A percentile compares a stretch with the other conserved stretches of the same genome.
These are phyloP conservation scores for Fregata magnificens DNA, from an alignment of 2,113 vertebrate genomes.

Conservation along the genomic window DNA sequence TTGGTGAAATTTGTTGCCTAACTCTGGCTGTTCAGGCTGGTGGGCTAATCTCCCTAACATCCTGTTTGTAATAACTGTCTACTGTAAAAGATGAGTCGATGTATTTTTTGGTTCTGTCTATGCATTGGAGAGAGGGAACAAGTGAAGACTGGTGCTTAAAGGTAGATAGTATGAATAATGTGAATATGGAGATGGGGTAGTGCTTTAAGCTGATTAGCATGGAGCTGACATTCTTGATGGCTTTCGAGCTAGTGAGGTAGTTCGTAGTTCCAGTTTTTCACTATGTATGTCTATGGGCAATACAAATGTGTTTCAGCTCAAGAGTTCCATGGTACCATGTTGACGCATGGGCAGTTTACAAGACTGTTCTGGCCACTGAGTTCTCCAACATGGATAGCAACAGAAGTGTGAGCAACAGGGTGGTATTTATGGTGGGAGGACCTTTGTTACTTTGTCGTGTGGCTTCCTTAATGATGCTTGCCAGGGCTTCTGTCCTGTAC, in stretches of 20 bases:
- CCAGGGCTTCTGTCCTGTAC: neutral
- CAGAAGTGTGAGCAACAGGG: neutral
- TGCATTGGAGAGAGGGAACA: neutral
- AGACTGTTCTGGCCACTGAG: neutral
- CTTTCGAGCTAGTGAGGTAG: neutral
- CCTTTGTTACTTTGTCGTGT: neutral
- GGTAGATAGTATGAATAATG: neutral
- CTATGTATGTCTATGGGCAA: neutral
- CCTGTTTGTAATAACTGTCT: neutral
- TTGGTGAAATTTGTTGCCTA: neutral
- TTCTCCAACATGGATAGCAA: neutral
- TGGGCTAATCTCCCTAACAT: neutral
- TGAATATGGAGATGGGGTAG: neutral
- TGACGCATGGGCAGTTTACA: neutral
- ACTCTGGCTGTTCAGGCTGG: neutral
- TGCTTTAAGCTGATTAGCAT: neutral
- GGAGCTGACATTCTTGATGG: neutral
- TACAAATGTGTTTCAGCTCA: neutral
- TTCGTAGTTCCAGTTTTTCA: neutral
- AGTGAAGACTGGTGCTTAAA: neutral
- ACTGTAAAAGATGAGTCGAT: neutral
- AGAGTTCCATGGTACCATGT: neutral
- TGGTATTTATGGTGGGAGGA: neutral
- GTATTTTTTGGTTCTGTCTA: neutral
- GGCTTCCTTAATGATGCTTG: neutral